Base-by-base conservation (phyloP, 2,797 vertebrate species). In the Morelia viridis region DNA sequence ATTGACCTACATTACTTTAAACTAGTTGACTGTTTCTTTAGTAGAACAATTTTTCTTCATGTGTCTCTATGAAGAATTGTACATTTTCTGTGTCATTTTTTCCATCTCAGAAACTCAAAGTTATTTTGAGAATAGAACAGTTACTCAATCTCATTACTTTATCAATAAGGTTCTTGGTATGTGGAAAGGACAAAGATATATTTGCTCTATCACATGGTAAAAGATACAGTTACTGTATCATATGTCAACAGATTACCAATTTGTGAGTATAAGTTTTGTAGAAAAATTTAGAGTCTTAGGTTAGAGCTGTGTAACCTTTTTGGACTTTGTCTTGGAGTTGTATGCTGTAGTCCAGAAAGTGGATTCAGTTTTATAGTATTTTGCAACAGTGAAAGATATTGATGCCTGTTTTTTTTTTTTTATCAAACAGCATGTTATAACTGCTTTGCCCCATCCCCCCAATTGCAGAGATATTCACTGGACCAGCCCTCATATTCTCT, bases 401-500 rank as follows among this genome's bases (percentile, higher is more conserved):
- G 28, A 93, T 95, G 85, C 64, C 46, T 89, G 93, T 94, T 24
- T 93, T 92, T 83, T 24, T 93, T 92, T 83, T 56, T 68, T 80
- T 62, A 87, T 91, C 61, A 50, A 85, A 90, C 93, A 87, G 53
- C 94, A 90, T 96, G 93, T 96, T 92, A 92, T 94, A 93, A 93
- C 95, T 95, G 93, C 94, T 94, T 91, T 97, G 91, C 96, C 89
- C 24, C 13, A n/a, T 65, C 5, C 50, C 68, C 95, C 91, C 94
- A 94, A 93, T 96, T 94, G 84, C 97, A 97, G 98, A 97, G 98
- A 97, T 26, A 53, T 57, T 91, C 84, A 0, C 50, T 31, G 68
- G 56, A 26, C 12, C n/a, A 68, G 53, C 83, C 50, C 13, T 68
- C 88, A 53, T 97, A 96, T 24, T 98, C 98, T 68, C 84, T 76